phyloP scores from a whole-genome alignment of 2,113 vertebrate species.

The Ranitomeya imitator region DNA sequence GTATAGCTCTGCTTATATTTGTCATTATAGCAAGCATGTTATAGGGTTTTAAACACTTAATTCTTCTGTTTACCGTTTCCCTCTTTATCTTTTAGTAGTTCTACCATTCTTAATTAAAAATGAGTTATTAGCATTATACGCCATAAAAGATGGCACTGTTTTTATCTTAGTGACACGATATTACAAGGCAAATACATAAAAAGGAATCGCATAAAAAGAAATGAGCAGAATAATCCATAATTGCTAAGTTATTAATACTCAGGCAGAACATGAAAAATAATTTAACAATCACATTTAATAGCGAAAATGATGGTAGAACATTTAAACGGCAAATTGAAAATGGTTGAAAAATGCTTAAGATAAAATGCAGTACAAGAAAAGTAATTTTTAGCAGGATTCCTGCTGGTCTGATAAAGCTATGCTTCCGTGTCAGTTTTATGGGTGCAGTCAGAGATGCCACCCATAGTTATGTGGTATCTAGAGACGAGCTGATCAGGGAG shows the following conservation, averaged over 20 bases:
- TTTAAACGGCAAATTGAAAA: not conserved
- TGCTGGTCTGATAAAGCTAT: not conserved
- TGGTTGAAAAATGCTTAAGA: not conserved
- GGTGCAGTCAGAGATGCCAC: too few species aligned
- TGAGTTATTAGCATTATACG: conserved; percentile 20
- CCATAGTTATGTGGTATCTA: too few species aligned
- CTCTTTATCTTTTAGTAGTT: conserved; percentile 6
- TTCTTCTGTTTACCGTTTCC: not conserved
- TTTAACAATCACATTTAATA: not conserved
- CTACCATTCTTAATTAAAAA: conserved; percentile 33
- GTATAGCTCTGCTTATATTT: not conserved
- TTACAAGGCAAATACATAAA: conserved; percentile 25
- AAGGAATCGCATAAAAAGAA: conserved; percentile 14
- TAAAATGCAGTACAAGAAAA: not conserved
- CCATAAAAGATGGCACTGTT: conserved; percentile 1
- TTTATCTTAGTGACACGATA: conserved; percentile 28
- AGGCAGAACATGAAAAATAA: conserved; percentile 13
- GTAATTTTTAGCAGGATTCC: too few species aligned
- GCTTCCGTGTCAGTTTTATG: not conserved
- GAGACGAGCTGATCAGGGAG: too few species aligned
- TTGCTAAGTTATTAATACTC: conserved; percentile 19
- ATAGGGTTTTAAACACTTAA: not conserved
- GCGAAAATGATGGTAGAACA: not conserved
- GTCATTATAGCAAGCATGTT: not conserved
- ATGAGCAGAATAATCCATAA: conserved; percentile 35